Base-by-base conservation (phyloP, 2,888 invertebrate species). In the Allophyes oxyacanthae region DNA sequence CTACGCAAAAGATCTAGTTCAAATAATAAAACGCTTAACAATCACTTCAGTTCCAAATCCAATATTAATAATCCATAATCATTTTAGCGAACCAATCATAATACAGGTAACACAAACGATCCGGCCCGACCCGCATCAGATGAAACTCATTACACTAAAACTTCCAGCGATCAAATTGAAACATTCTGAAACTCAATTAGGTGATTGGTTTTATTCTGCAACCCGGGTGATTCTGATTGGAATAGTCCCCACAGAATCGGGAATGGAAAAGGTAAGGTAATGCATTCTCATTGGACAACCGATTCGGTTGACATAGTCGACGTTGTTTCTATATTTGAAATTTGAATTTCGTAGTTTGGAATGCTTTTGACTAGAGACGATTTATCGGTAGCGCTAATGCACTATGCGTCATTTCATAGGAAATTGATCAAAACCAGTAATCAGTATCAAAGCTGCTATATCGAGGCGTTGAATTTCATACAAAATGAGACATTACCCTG, bases 171-270 rank as follows among this genome's bases (percentile, higher is more conserved):
- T 58, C 40, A 48, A 37, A 69, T 57, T 50, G 57, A 53, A 68
- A 57, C 52, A 46, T 68, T 56, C 45, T 11, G n/a, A 42, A 68
- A 67, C 37, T 42, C 54, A 51, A 58, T 64, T 53, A 62, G 25
- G 1, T 15, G 34, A 56, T 62, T 46, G 68, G 41, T 56, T 67
- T 53, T 50, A 67, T 67, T 53, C 15, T 38, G 14, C 45, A 30
- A 46, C 10, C 14, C 13, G 14, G 28, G 28, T 28, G 33, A 36
- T 32, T 68, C 40, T 64, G 58, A 67, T 67, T 64, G 54, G 33
- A 38, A 37, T 11, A 37, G 43, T 61, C 43, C 11, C 48, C 26
- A 41, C 46, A 15, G 46, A 49, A 51, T 40, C 10, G 20, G 20
- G 2, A 20, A 20, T 20, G 20, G 20, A 20, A 20, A 20, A 20